phyloP scores from a whole-genome alignment of 2,797 vertebrate genomes.

The Thaleichthys pacificus region DNA sequence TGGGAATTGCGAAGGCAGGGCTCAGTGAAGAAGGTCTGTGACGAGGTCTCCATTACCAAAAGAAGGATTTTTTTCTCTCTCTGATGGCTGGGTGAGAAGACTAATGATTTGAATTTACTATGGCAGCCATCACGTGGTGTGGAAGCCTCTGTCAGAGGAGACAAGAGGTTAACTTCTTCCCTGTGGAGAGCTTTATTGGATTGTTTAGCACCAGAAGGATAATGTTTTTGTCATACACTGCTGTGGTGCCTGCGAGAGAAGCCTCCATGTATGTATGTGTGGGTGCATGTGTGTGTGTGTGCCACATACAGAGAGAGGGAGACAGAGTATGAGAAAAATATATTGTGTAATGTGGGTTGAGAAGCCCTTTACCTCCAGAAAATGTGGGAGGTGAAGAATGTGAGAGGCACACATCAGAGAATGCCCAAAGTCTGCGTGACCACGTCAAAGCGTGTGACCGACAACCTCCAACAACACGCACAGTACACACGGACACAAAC shows the following conservation, averaged over 20 bases:
- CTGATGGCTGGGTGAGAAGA: constrained; percentile 91
- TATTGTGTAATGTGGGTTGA: constrained; percentile 10
- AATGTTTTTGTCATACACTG: constrained; percentile 99
- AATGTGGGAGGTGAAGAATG: constrained; percentile 19
- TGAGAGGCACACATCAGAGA: constrained; percentile 1
- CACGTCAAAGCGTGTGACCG: too few species aligned
- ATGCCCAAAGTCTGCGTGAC: too few species aligned
- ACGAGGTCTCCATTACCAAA: constrained; percentile 99
- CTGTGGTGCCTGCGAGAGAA: constrained; percentile 73
- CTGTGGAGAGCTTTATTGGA: constrained; percentile 98
- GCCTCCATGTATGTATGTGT: constrained; percentile 6
- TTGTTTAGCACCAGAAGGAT: constrained; percentile 99
- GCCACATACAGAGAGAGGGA: constrained; percentile 1
- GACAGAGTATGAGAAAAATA: constrained; percentile 37
- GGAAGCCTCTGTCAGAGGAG: constrained; percentile 94
- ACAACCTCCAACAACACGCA: too few species aligned
- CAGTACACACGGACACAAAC: too few species aligned
- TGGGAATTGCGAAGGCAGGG: constrained; percentile 99
- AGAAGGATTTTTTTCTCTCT: constrained; percentile 87
- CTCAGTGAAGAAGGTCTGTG: constrained; percentile 96
- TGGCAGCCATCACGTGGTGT: constrained; percentile 96
- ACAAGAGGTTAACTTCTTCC: constrained; percentile 99
- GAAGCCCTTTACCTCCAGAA: constrained; percentile 1
- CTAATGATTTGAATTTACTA: constrained; percentile 99
- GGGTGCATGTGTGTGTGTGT: constrained; percentile 26